Conservation (phyloP, 2,888 invertebrate species). For the Oscheius sp. region DNA sequence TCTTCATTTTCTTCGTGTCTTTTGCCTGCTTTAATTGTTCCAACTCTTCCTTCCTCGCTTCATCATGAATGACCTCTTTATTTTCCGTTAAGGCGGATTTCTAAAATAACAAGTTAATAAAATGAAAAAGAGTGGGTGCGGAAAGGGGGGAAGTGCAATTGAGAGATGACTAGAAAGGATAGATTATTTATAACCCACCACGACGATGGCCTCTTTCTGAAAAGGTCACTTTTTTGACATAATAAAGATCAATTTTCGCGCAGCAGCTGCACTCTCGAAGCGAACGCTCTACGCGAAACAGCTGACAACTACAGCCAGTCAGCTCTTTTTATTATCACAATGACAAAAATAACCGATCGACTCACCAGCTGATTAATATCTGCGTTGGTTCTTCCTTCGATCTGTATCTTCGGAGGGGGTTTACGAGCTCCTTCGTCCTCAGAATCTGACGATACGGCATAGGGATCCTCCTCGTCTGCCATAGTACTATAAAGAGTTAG, state of each 20-base stretch:
- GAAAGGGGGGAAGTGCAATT: not conserved
- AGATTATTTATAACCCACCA: not conserved
- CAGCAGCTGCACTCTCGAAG: slow-evolving; percentile 8
- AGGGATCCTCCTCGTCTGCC: slow-evolving; percentile 69
- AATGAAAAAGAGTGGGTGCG: not conserved
- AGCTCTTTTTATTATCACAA: no score
- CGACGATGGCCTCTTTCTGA: slow-evolving; percentile 18
- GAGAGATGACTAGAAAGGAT: slow-evolving; percentile 4
- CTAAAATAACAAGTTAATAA: slow-evolving; percentile 47
- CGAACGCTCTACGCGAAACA: slow-evolving; percentile 17
- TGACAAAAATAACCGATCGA: no score
- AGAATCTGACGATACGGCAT: slow-evolving; percentile 67
- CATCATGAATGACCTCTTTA: slow-evolving; percentile 57
- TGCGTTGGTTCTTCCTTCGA: slow-evolving; percentile 59
- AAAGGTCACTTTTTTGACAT: not conserved
- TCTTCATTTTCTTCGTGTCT: slow-evolving; percentile 61
- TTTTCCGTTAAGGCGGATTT: slow-evolving; percentile 63
- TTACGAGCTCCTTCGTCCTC: slow-evolving; percentile 64
- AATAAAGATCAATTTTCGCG: not conserved
- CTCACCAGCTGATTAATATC: slow-evolving; percentile 65
- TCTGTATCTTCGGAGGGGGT: slow-evolving; percentile 67
- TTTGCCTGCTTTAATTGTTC: slow-evolving; percentile 57
- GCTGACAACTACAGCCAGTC: slow-evolving; percentile 1
- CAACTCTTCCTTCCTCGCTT: slow-evolving; percentile 61
- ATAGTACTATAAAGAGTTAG: slow-evolving; percentile 29